These are phyloP conservation scores for Leptinotarsa defecta DNA, from an alignment of 1,140 invertebrate genomes.

Conservation along the genomic window DNA sequence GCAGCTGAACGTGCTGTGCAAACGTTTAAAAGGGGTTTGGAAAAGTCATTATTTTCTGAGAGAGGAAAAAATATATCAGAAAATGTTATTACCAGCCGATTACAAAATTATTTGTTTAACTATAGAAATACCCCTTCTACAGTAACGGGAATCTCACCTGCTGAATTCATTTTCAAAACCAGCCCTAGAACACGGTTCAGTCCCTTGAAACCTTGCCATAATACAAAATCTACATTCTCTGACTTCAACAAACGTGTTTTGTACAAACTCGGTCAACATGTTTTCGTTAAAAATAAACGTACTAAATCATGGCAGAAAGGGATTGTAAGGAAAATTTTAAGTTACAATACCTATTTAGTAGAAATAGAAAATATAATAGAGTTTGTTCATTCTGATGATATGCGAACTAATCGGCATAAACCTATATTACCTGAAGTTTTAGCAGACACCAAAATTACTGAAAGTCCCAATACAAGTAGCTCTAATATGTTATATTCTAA, in stretches of 20 bases:
- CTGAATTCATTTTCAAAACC: neutral
- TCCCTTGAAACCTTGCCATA: neutral
- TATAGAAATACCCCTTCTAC: constrained; percentile 8
- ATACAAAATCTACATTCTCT: neutral
- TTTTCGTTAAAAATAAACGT: neutral
- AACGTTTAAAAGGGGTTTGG: neutral
- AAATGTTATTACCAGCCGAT: neutral
- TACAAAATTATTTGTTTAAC: neutral
- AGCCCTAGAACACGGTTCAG: neutral
- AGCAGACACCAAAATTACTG: too few species aligned
- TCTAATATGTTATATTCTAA: too few species aligned
- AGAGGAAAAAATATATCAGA: neutral
- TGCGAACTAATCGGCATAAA: neutral
- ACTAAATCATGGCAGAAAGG: neutral
- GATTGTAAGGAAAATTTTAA: neutral
- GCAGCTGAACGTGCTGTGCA: constrained; percentile 48
- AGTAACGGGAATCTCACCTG: neutral
- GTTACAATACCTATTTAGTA: neutral
- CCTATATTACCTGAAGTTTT: too few species aligned
- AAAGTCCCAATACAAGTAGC: too few species aligned
- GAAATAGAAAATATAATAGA: neutral
- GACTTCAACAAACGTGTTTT: neutral
- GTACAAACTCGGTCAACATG: neutral
- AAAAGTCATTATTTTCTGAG: neutral
- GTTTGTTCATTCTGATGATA: neutral